These are phyloP conservation scores for Apotomis capreana DNA, from an alignment of 2,888 invertebrate genomes.

Conservation along the genomic window DNA sequence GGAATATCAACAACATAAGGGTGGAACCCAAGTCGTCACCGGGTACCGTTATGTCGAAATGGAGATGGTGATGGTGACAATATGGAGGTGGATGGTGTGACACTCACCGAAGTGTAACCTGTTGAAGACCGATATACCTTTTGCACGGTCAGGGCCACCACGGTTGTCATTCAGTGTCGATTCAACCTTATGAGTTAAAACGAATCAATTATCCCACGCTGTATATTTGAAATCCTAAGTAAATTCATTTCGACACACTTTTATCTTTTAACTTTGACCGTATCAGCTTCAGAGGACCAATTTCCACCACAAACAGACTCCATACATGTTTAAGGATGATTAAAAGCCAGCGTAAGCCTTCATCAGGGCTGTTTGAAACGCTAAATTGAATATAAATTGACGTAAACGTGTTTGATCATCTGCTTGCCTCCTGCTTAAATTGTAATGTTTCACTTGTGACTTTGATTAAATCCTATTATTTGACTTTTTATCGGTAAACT, in stretches of 20 bases:
- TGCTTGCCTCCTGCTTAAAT: constrained; percentile 48
- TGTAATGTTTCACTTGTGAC: constrained; percentile 46
- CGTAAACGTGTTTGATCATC: constrained; percentile 55
- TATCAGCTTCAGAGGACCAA: constrained; percentile 4
- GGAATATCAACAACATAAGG: too few species aligned
- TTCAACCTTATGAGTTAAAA: too few species aligned
- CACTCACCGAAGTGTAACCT: too few species aligned
- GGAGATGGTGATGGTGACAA: too few species aligned
- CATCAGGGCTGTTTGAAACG: constrained; percentile 38
- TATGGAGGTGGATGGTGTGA: too few species aligned
- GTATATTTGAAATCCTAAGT: not conserved
- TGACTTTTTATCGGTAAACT: not conserved
- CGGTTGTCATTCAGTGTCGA: too few species aligned
- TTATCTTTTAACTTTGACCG: constrained; percentile 2
- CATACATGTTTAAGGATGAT: constrained; percentile 22
- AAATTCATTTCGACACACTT: constrained; percentile 6
- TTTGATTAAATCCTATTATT: constrained; percentile 7
- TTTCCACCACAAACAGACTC: constrained; percentile 13
- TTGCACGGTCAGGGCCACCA: too few species aligned
- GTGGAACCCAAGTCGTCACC: too few species aligned
- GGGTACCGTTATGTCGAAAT: too few species aligned
- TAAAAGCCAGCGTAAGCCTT: constrained; percentile 26
- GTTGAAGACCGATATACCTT: too few species aligned
- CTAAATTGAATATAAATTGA: constrained; percentile 60
- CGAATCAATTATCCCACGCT: too few species aligned